phyloP scores from a whole-genome alignment of 2,113 vertebrate species.

The Odontesthes bonariensis region DNA sequence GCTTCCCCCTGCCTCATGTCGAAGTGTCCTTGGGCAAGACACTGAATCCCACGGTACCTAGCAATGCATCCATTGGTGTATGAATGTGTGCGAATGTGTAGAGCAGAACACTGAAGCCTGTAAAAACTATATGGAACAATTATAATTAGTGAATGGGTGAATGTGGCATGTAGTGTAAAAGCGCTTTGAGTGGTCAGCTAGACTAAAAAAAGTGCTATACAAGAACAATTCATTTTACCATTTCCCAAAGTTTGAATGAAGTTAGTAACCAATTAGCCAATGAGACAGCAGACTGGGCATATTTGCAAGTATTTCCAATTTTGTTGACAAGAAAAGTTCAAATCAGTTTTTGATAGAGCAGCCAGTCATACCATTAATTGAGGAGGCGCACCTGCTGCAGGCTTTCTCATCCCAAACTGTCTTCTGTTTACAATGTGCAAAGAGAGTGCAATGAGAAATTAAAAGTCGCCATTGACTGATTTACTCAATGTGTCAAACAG shows the following conservation, averaged over 20 bases:
- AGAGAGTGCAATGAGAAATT: conserved; percentile 82
- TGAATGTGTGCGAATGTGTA: too few relatives aligned
- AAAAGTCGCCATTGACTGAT: conserved; percentile 84
- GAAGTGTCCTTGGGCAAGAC: too few relatives aligned
- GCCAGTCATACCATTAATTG: background rate
- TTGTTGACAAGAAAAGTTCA: background rate
- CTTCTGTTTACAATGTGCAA: conserved; percentile 61
- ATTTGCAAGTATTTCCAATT: background rate
- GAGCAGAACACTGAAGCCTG: too few relatives aligned
- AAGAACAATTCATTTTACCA: too few relatives aligned
- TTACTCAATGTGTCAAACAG: conserved; percentile 77
- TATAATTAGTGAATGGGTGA: too few relatives aligned
- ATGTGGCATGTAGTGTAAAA: too few relatives aligned
- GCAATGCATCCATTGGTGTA: too few relatives aligned
- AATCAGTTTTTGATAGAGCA: conserved; percentile 12
- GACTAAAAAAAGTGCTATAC: too few relatives aligned
- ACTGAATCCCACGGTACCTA: too few relatives aligned
- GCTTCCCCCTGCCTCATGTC: too few relatives aligned
- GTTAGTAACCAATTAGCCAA: background rate
- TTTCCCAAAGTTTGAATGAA: background rate
- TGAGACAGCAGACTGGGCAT: background rate
- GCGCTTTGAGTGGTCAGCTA: too few relatives aligned
- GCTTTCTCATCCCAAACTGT: conserved; percentile 35
- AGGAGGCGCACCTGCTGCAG: conserved; percentile 53
- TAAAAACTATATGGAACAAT: too few relatives aligned